Percentiles rank a stretch among this genome's conserved stretches.
phyloP scores from a whole-genome alignment of 2,888 invertebrate species.

The Trilocha varians region DNA sequence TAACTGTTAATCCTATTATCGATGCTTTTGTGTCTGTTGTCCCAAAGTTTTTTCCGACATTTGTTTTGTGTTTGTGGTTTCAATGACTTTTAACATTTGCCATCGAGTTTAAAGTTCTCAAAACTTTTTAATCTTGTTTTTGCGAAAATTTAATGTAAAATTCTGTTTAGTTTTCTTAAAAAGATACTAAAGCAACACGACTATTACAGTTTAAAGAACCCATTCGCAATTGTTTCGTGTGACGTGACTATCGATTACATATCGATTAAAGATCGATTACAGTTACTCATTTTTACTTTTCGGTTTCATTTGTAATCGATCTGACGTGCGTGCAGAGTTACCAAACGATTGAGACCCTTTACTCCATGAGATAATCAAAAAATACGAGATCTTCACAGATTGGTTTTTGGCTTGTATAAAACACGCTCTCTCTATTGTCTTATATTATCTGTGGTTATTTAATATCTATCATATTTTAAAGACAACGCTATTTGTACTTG shows the following conservation, averaged over 20 bases:
- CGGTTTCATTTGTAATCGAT: conserved; percentile 8
- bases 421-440: conserved; percentile 6
- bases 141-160: not conserved
- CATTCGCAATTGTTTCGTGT: not conserved
- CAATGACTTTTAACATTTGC: too few species aligned
- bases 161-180: not conserved
- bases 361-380: not conserved
- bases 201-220: not conserved
- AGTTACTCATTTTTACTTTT: conserved; percentile 3
- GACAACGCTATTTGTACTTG: not conserved
- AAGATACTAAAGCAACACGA: not conserved
- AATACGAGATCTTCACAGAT: not conserved
- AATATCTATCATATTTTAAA: conserved; percentile 2
- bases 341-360: conserved; percentile 1
- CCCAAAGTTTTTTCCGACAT: too few species aligned
- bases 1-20: too few species aligned
- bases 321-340: not conserved
- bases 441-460: conserved; percentile 4
- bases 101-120: too few species aligned
- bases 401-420: not conserved
- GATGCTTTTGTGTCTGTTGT: too few species aligned
- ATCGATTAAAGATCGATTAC: conserved; percentile 4
- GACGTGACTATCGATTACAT: conserved; percentile 4
- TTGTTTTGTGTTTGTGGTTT: too few species aligned
- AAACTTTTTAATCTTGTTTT: too few species aligned